Conservation (phyloP, 2,113 vertebrate species). For the Neoarius graeffei region DNA sequence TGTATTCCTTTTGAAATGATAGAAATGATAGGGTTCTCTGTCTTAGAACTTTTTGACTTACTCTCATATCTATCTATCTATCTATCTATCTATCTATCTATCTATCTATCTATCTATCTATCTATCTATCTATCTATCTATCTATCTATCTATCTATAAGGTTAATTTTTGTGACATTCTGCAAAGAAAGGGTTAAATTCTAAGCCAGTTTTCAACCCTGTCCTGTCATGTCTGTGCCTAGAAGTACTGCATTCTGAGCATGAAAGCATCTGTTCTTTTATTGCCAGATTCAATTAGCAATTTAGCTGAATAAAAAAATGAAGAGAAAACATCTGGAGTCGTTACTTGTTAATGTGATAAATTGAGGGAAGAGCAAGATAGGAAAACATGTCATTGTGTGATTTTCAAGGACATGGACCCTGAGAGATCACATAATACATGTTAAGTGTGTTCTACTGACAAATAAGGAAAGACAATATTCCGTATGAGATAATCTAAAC, state of each 20-base stretch:
- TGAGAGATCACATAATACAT: constrained; percentile 15
- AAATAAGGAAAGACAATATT: background rate
- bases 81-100: too few relatives aligned
- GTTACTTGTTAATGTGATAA: constrained; percentile 58
- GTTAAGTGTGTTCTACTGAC: constrained; percentile 25
- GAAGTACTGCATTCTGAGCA: constrained; percentile 45
- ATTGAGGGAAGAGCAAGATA: constrained; percentile 46
- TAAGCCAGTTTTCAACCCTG: constrained; percentile 20
- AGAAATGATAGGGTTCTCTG: too few relatives aligned
- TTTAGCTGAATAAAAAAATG: constrained; percentile 56
- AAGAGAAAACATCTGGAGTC: constrained; percentile 60
- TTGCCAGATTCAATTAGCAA: constrained; percentile 58
- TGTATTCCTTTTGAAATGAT: too few relatives aligned
- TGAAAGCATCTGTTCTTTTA: constrained; percentile 60
- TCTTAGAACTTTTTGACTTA: too few relatives aligned
- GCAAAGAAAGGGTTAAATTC: constrained; percentile 41
- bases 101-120: too few relatives aligned
- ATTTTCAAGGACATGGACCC: constrained; percentile 54
- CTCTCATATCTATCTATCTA: too few relatives aligned
- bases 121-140: too few relatives aligned
- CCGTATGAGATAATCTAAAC: background rate
- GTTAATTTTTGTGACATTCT: background rate
- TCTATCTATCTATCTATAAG: too few relatives aligned
- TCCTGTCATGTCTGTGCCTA: constrained; percentile 41
- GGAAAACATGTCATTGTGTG: constrained; percentile 37